Base-by-base conservation (phyloP, 2,113 vertebrate genomes). In the Danionella cerebrum region DNA sequence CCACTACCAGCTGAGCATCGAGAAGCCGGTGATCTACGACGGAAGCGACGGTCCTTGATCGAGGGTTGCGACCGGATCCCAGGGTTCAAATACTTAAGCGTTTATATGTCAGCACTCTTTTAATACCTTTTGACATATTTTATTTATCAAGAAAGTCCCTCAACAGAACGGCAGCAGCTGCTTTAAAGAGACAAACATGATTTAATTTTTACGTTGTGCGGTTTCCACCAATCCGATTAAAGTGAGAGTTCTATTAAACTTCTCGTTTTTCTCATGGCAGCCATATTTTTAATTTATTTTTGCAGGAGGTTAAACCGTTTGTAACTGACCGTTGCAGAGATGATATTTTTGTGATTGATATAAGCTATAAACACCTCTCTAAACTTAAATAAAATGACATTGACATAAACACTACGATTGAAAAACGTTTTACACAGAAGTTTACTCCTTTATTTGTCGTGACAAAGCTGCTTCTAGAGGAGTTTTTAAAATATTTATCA, bases 1-100 rank as follows among this genome's bases (percentile, higher is more conserved):
- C 8, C 87, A 92, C 72, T 97, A 94, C 76, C 93, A 90, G 71
- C 83, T 98, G 82, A 88, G 91, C 21, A 82, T 93, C 12, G 94
- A 95, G 81, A 87, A 90, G 63, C 91, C 94, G 13, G 73, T 98
- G 41, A 89, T 96, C 88, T 98, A 98, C 0, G 93, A 98, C 33
- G 95, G 95, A 84, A 98, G 94, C 6, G 94, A 98, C 83, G 87
- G 89, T 77, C 87, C 82, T 6, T 89, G 84, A 83, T 42, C 5
- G 33, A 6, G 2, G 4, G 2, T 11, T 5, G 29, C 13, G n/a
- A n/a, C n/a, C n/a, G n/a, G n/a, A n/a, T n/a, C n/a, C n/a, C n/a
- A n/a, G n/a, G n/a, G n/a, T n/a, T n/a, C n/a, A n/a, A n/a, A n/a
- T n/a, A n/a, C n/a, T n/a, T 57, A 57, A 10, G 35, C 13, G 0